phyloP scores from a whole-genome alignment of 2,113 vertebrate species.

The Centrocercus urophasianus region DNA sequence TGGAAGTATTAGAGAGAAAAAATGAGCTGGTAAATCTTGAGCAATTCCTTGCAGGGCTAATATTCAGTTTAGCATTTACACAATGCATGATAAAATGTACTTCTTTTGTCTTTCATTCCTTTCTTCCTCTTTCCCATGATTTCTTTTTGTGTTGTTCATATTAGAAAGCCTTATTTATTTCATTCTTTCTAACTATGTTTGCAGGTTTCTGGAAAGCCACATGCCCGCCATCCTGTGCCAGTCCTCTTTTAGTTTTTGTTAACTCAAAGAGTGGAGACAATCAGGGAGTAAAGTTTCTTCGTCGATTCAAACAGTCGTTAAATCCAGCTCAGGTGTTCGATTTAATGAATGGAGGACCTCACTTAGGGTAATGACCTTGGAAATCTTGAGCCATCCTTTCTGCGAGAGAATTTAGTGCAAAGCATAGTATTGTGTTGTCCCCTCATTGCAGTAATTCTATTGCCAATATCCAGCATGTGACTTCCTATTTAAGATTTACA shows the following conservation, averaged over 20 bases:
- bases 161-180: constrained; percentile 41
- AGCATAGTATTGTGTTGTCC: not conserved
- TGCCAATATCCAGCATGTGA: not conserved
- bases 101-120: constrained; percentile 53
- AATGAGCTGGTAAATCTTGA: not conserved
- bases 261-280: constrained; percentile 99
- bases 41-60: not conserved
- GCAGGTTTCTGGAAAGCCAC: constrained; percentile 99
- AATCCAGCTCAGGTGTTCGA: constrained; percentile 99
- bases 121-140: constrained; percentile 47
- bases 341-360: constrained; percentile 97
- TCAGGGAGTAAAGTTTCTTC: constrained; percentile 98
- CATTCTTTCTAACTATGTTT: constrained; percentile 57
- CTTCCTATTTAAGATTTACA: not conserved
- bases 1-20: not conserved
- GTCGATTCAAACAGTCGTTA: constrained; percentile 97
- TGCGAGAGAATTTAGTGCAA: not conserved
- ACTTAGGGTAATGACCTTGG: constrained; percentile 88
- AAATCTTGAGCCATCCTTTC: constrained; percentile 46
- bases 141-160: constrained; percentile 57
- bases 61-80: not conserved
- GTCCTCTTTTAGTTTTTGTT: constrained; percentile 97
- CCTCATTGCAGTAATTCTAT: not conserved
- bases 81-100: constrained; percentile 33
- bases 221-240: constrained; percentile 96